A percentile compares a stretch with the other conserved stretches of the same genome.
These are phyloP conservation scores for Dromiciops gliroides DNA, from an alignment of 2,113 vertebrate species.

Conservation along the genomic window DNA sequence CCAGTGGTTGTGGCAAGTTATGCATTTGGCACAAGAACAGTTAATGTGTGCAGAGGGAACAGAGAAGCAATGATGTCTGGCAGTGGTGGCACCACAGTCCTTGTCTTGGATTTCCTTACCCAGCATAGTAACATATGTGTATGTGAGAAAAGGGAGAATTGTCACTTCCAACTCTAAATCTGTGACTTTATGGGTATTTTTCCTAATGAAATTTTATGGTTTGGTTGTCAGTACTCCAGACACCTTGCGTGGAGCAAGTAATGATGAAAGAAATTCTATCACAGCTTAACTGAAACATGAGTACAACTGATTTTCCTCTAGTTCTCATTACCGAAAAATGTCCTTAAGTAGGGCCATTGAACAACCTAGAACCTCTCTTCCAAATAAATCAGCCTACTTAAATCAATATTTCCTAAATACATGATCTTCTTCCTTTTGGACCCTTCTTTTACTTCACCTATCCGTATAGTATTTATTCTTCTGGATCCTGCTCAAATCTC, in stretches of 20 bases:
- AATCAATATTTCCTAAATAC: not conserved
- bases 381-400: not conserved
- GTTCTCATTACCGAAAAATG: not conserved
- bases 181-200: not conserved
- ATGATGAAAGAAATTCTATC: not conserved
- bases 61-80: not conserved
- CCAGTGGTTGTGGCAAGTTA: not conserved
- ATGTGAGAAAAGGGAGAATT: not conserved
- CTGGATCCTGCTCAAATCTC: not conserved
- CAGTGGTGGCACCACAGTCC: not conserved
- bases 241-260: not conserved
- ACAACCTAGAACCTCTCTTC: not conserved
- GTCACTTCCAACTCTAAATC: not conserved
- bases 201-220: not conserved
- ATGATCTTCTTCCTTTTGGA: not conserved
- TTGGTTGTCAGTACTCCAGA: not conserved
- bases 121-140: not conserved
- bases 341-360: not conserved
- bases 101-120: not conserved
- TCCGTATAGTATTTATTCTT: not conserved
- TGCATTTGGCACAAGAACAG: not conserved
- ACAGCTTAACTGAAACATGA: not conserved
- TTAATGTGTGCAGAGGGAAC: not conserved
- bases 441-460: not conserved
- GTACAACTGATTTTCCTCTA: not conserved